phyloP scores from a whole-genome alignment of 1,140 invertebrate species.

The roundworm (Caenorhabditis elegans) region WBcel235 BX284604.4:1500001-1500500 shows the following conservation, averaged over 20 bases:
- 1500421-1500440: neutral
- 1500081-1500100: neutral
- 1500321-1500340: neutral
- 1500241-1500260: no score
- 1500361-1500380: neutral
- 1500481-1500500: no score
- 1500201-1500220: no score
- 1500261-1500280: no score
- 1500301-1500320: neutral
- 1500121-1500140: constrained; percentile 8
- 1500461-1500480: no score
- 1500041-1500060: constrained; percentile 61
- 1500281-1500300: no score
- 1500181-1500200: no score
- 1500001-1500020: constrained; percentile 64
- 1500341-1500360: no score
- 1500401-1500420: neutral
- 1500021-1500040: constrained; percentile 60
- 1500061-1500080: neutral
- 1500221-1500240: no score
- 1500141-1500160: constrained; percentile 1
- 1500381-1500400: neutral
- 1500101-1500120: neutral
- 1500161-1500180: no score
- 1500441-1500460: neutral